Base-by-base conservation (phyloP, 2,888 invertebrate species). In the Oscheius sp. region DNA sequence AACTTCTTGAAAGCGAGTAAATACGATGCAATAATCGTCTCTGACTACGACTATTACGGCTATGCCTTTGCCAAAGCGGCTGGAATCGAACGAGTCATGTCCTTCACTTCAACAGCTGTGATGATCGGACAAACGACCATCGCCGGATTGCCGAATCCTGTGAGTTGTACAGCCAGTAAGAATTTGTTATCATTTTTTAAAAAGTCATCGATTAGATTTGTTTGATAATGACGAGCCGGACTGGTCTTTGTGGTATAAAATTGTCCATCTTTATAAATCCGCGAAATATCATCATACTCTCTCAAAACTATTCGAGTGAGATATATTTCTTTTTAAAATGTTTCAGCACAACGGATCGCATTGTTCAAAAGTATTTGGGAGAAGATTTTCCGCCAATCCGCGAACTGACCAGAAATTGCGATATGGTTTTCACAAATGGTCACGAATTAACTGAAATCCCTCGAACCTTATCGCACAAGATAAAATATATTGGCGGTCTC, bases 391-490 rank as follows among this genome's bases (percentile, higher is more conserved):
- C 58, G n/a, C 10, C n/a, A 10, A 15, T 33, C 1, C 1, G 29
- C 8, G 27, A 20, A 6, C 5, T 68, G 10, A 15, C 33, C 10
- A 50, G 45, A 33, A 39, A 64, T 0, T 4, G 64, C n/a, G 71
- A 66, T 52, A 4, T 73, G 4, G 45, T 69, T 0, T 81, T 82
- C 39, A 27, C 81, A 2, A 82, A 82, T 48, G 78, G 79, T 27
- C 70, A 84, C 31, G 83, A 84, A 69, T 20, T 84, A 0, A 73
- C 84, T 39, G 83, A 82, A 31, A 65, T 73, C 25, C 74, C 80
- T 6, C 63, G 74, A 20, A 78, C 81, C 10, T 67, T 78, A 20
- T 64, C 64, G 31, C 67, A 74, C 39, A 74, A 80, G 65, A 67
- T 82, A 27, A 75, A 77, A 33, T 76, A 78, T 53, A 81, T 83